Evolutionary conservation across 2,797 vertebrate species (phyloP), one percentile per base, ranked within the genome.

Genomic region (Streptopelia turtur): DNA sequence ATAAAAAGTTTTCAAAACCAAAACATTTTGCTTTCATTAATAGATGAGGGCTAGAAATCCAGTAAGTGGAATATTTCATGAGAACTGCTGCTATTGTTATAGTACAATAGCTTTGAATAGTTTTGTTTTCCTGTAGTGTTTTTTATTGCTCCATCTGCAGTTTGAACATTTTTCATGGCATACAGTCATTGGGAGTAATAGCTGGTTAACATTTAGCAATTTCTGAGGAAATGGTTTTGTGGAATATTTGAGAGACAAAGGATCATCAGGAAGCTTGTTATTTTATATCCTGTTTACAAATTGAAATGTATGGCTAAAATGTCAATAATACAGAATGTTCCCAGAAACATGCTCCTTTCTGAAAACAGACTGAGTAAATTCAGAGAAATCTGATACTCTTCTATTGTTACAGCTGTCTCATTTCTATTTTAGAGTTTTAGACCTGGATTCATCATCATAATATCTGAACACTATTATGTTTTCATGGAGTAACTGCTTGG

Each of bases 221-320:
- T 87, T 87, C 60, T 69, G 55, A 83, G 79, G 59, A 83, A 94
- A 78, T 88, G 74, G 52, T 61, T 81, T 91, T 86, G 72, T 86
- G 77, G 65, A 35, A 37, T 90, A 88, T 88, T 90, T 66, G 53
- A 84, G 70, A 94, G 61, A 96, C 93, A 84, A 91, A 93, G 39
- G 65, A 91, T 86, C 69, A 90, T 94, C 55, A 86, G 72, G 69
- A 93, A 92, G 69, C 76, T 90, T 85, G 28, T 49, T 83, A 41
- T 33, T 94, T 84, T 91, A 52, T 90, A 86, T 88, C 52, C 76
- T 90, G 74, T 94, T 93, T 90, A 84, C 65, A 82, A 69, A 94
- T 69, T 65, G 55, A 86, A 91, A 84, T 1, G 11, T 78, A 43
- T 90, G 80, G 79, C 59, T 91, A 59, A 94, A 89, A 85, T 85